These are phyloP conservation scores for Aplysina aerophoba DNA, from an alignment of 37 sponge, comb jelly and placozoan genomes.

Conservation along the genomic window DNA sequence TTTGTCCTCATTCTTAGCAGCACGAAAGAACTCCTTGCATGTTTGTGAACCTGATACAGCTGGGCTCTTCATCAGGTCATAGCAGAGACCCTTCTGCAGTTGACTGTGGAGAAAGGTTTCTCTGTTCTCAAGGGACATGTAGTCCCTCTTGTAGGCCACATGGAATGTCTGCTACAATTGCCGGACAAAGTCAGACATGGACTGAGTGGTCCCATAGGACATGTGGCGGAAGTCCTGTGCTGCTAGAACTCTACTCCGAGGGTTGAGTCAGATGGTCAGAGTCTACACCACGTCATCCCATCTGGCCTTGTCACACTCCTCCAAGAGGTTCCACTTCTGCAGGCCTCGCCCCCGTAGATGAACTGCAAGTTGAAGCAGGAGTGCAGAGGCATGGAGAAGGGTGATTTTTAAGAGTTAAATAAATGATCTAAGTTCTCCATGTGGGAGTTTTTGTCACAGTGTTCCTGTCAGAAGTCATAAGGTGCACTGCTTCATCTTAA, in stretches of 20 bases:
- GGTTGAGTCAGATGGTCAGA: constrained; percentile 21
- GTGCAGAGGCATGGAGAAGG: too few relatives aligned
- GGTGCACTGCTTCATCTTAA: too few relatives aligned
- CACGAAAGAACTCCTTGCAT: constrained; percentile 17
- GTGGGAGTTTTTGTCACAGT: too few relatives aligned
- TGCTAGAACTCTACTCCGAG: constrained; percentile 31
- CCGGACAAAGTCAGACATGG: constrained; percentile 41
- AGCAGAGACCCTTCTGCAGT: constrained; percentile 18
- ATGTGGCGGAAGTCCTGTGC: constrained; percentile 56
- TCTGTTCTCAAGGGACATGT: constrained; percentile 41
- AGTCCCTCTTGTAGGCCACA: constrained; percentile 40
- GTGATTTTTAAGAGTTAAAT: too few relatives aligned
- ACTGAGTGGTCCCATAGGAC: constrained; percentile 14
- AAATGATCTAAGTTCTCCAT: too few relatives aligned
- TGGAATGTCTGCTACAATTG: constrained; percentile 42
- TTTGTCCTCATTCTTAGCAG: constrained; percentile 26
- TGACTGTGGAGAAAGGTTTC: constrained; percentile 26
- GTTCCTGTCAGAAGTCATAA: too few relatives aligned
- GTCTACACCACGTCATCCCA: neutral
- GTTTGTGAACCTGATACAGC: constrained; percentile 29
- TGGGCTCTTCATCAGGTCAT: constrained; percentile 14
- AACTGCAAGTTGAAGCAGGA: constrained; percentile 50
- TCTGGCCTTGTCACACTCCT: constrained; percentile 22
- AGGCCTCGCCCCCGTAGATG: constrained; percentile 44
- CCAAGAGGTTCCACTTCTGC: constrained; percentile 49